Base-by-base conservation (phyloP, 2,888 invertebrate species). In the Lacanobia wlatinum region DNA sequence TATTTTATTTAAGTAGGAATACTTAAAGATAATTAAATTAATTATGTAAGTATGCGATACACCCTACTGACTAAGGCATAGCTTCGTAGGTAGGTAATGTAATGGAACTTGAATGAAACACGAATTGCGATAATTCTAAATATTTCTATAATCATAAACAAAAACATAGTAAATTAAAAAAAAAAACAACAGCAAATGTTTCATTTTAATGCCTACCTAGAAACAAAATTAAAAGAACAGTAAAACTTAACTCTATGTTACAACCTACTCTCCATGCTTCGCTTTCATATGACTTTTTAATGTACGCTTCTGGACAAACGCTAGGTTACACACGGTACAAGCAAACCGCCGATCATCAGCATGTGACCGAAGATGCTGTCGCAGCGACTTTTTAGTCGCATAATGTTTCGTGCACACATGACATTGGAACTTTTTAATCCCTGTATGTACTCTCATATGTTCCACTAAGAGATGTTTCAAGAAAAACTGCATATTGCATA, bases 261-360 rank as follows among this genome's bases (percentile, higher is more conserved):
- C 21, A 62, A 10, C 12, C 40, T 78, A 74, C 4, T 75, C 69
- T 0, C 73, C 78, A 72, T 89, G 89, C 60, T 87, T 87, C 10
- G 91, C 91, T 59, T 90, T 93, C 79, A 94, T 89, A 73, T 95
- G 95, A 53, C 84, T 91, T 69, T 91, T 89, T 59, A 94, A 87
- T 28, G 93, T 92, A 88, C 89, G 61, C 86, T 91, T 83, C 83
- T 92, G 83, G 23, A 90, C 86, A 55, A 88, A 85, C 62, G 86
- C 83, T 16, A 81, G 61, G 1, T 64, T 79, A 68, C 90, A 90
- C 5, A 78, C 61, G 7, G 60, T 40, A n/a, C 89, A 89, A 9
- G 73, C 67, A 53, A 83, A 86, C 23, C 79, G 72, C 10, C 85
- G 73, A 70, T 85, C 78, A 18, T 85, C 81, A 1, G 85, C 87